phyloP scores from a whole-genome alignment of 2,113 vertebrate genomes.

The Chloropsis hardwickii region DNA sequence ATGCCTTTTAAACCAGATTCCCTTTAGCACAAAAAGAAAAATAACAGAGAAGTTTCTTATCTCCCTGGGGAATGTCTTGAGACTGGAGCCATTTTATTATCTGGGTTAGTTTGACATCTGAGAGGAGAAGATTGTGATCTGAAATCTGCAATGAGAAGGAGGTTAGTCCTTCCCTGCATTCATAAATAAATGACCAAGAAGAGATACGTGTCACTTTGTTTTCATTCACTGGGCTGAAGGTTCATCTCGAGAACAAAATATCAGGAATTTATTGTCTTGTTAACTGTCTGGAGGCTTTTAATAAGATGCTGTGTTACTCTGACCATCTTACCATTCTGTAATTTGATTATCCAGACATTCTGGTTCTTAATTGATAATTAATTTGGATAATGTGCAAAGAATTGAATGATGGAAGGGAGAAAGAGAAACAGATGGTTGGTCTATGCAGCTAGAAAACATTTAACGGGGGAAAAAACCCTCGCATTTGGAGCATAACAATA shows the following conservation, averaged over 20 bases:
- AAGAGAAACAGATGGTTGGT: slow-evolving; percentile 49
- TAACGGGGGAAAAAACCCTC: background rate
- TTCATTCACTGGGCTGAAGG: background rate
- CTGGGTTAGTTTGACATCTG: slow-evolving; percentile 20
- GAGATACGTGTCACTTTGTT: background rate
- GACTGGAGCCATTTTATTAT: slow-evolving; percentile 8
- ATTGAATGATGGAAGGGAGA: slow-evolving; percentile 30
- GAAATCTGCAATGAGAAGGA: background rate
- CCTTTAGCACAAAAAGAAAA: background rate
- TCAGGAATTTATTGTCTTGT: slow-evolving; percentile 20
- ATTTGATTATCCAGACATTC: slow-evolving; percentile 41
- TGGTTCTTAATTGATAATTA: slow-evolving; percentile 51
- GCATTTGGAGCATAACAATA: background rate
- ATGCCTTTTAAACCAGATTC: background rate
- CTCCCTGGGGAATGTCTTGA: background rate
- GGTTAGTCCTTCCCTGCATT: background rate
- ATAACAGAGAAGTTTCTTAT: background rate
- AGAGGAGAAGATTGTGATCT: slow-evolving; percentile 43
- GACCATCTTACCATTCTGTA: background rate
- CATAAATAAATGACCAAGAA: slow-evolving; percentile 50
- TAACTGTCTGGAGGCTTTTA: slow-evolving; percentile 40
- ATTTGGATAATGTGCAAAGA: slow-evolving; percentile 35
- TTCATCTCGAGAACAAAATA: slow-evolving; percentile 4
- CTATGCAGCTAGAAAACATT: slow-evolving; percentile 25
- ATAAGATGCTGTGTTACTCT: slow-evolving; percentile 16